A percentile compares a stretch with the other conserved stretches of the same genome.
Conservation (phyloP, 2,888 invertebrate species). For the Neoitamus cyanurus region DNA sequence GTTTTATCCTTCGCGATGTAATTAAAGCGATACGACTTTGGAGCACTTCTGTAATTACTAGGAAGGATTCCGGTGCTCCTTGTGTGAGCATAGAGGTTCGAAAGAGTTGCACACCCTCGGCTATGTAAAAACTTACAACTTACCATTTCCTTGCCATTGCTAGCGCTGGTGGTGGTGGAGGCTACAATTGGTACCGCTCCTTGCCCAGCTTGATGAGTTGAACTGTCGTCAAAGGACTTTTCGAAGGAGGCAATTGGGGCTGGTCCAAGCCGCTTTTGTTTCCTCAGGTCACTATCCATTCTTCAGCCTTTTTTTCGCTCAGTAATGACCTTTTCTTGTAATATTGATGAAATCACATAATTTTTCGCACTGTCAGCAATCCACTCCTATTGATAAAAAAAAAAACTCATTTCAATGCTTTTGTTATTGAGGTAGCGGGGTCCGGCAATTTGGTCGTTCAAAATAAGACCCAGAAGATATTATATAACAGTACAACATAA, state of each 20-base stretch:
- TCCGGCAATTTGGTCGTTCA: too few species aligned
- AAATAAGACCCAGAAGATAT: too few species aligned
- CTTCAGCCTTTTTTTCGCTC: neutral
- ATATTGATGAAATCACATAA: neutral
- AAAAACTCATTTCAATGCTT: neutral
- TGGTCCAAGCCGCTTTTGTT: conserved; percentile 86
- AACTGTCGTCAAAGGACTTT: conserved; percentile 66
- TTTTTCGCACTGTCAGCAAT: neutral
- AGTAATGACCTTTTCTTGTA: neutral
- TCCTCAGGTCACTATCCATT: conserved; percentile 58
- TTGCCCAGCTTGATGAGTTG: conserved; percentile 39
- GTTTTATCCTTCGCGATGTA: neutral
- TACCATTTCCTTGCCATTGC: neutral
- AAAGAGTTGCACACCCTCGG: neutral
- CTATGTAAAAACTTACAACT: neutral
- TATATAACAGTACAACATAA: too few species aligned
- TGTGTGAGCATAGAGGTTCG: neutral
- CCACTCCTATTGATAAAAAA: neutral
- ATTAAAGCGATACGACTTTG: neutral
- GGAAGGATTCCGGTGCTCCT: neutral
- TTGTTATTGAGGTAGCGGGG: too few species aligned
- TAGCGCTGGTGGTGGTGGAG: neutral
- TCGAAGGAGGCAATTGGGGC: conserved; percentile 95
- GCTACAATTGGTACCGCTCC: neutral
- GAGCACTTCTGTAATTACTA: neutral